Evolutionary conservation across 2,797 vertebrate genomes (phyloP).

Genomic region (Morelia viridis): DNA sequence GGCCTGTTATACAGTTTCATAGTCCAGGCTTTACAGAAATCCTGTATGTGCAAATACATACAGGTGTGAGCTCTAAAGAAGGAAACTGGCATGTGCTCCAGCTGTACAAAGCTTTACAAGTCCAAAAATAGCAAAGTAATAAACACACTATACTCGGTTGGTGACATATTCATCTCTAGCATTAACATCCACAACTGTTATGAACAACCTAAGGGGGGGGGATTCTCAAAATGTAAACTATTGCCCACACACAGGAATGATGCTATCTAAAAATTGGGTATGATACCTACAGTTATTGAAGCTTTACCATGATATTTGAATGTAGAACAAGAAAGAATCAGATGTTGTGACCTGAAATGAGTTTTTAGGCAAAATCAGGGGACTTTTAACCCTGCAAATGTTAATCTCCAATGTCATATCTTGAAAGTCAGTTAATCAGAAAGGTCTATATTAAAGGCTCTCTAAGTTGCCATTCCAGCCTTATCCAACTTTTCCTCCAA

Average conservation of each 20-base stretch:
- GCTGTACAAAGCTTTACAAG: not conserved
- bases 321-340: not conserved
- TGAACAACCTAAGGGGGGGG: not conserved
- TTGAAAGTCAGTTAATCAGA: not conserved
- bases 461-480: not conserved
- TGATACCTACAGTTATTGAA: not conserved
- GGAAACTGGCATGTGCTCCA: not conserved
- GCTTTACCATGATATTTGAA: not conserved
- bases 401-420: not conserved
- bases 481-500: not conserved
- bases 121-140: conserved; percentile 1
- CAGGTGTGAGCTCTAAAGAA: not conserved
- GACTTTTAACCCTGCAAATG: not conserved
- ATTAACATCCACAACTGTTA: not conserved
- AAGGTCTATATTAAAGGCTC: not conserved
- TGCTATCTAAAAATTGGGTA: not conserved
- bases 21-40: not conserved
- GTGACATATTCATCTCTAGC: not conserved
- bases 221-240: not conserved
- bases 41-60: not conserved
- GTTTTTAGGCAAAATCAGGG: not conserved
- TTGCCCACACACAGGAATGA: not conserved
- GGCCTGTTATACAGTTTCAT: not conserved
- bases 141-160: not conserved
- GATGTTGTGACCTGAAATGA: not conserved